phyloP scores from a whole-genome alignment of 2,888 invertebrate genomes.

The Stenoptilia bipunctidactyla region DNA sequence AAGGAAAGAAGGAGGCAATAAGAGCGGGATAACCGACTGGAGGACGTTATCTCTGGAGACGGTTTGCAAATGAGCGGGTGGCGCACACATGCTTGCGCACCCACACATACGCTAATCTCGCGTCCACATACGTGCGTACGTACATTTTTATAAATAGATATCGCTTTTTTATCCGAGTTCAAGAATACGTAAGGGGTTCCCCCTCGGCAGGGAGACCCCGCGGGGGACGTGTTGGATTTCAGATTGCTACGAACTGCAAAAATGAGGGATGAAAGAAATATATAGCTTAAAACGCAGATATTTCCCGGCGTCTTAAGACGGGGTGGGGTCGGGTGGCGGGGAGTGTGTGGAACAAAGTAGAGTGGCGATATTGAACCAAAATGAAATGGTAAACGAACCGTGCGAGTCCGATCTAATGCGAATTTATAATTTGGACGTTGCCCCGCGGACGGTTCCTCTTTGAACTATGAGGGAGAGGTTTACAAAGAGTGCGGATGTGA shows the following conservation, averaged over 20 bases:
- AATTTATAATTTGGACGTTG: conserved; percentile 72
- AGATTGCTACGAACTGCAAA: conserved; percentile 74
- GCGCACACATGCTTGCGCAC: conserved; percentile 33
- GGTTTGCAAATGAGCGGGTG: conserved; percentile 69
- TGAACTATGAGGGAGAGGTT: conserved; percentile 51
- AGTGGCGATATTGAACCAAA: conserved; percentile 71
- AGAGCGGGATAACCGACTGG: conserved; percentile 66
- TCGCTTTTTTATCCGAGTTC: conserved; percentile 70
- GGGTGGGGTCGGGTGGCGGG: conserved; percentile 37
- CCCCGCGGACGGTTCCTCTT: conserved; percentile 58
- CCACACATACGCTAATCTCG: conserved; percentile 46
- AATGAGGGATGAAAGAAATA: conserved; percentile 74
- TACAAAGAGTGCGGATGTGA: conserved; percentile 61
- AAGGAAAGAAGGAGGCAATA: conserved; percentile 65
- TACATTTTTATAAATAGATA: conserved; percentile 71
- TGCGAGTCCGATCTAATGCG: conserved; percentile 71
- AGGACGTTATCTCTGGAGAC: conserved; percentile 70
- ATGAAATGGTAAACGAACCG: conserved; percentile 72
- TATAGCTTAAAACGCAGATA: conserved; percentile 74
- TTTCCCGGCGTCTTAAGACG: conserved; percentile 70
- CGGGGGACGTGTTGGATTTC: conserved; percentile 72
- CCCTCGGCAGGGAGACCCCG: conserved; percentile 55
- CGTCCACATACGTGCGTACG: conserved; percentile 56
- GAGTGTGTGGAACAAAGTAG: conserved; percentile 71
- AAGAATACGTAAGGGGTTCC: conserved; percentile 59